These are phyloP conservation scores for Pantherophis guttatus DNA, from an alignment of 2,113 vertebrate species.

Conservation along the genomic window DNA sequence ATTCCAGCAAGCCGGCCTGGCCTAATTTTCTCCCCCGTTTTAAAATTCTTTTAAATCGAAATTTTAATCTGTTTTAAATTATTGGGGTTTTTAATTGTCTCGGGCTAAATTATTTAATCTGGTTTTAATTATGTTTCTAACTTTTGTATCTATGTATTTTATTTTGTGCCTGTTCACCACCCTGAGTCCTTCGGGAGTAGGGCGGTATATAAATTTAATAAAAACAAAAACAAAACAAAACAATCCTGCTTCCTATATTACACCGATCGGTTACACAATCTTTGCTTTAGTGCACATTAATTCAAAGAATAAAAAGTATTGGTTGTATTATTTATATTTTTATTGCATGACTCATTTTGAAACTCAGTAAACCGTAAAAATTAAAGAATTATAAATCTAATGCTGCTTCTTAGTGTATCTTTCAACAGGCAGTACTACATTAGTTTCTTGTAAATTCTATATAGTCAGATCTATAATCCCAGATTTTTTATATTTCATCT, in stretches of 20 bases:
- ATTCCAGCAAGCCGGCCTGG: too few relatives aligned
- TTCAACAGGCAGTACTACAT: background rate
- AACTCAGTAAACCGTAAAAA: background rate
- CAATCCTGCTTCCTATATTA: background rate
- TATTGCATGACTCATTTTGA: background rate
- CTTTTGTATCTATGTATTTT: too few relatives aligned
- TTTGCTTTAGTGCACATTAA: background rate
- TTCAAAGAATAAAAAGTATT: background rate
- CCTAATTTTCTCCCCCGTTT: too few relatives aligned
- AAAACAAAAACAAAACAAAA: too few relatives aligned
- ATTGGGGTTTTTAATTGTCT: too few relatives aligned
- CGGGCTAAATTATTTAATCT: too few relatives aligned
- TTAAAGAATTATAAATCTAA: background rate
- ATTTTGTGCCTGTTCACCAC: too few relatives aligned
- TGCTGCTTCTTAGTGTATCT: background rate
- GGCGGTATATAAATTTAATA: too few relatives aligned
- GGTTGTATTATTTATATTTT: background rate
- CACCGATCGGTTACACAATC: background rate
- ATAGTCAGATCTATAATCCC: background rate
- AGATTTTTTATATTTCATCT: background rate
- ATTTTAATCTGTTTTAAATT: too few relatives aligned
- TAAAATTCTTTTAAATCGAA: too few relatives aligned
- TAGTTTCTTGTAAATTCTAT: background rate
- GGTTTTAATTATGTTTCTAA: too few relatives aligned
- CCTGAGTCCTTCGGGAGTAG: too few relatives aligned